A percentile compares a stretch with the other conserved stretches of the same genome.
Conservation (phyloP, 2,113 vertebrate genomes). For the Melanerpes formicivorus region DNA sequence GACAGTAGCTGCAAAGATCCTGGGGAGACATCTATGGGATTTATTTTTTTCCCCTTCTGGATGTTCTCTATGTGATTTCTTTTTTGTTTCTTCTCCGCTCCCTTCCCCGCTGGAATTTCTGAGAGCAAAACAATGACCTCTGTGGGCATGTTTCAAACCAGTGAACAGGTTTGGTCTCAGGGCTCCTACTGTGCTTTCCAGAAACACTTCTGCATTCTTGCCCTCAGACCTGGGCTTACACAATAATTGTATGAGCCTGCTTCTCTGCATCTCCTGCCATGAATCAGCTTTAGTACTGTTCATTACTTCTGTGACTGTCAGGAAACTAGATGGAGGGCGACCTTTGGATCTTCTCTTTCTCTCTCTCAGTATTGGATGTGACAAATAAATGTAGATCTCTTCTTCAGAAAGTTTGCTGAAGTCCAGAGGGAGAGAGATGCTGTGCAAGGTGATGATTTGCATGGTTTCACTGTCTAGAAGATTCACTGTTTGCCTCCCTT, state of each 20-base stretch:
- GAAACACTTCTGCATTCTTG: not conserved
- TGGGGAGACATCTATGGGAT: not conserved
- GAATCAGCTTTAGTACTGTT: conserved; percentile 20
- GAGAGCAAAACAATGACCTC: not conserved
- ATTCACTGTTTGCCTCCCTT: not conserved
- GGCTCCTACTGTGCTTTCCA: not conserved
- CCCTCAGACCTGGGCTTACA: not conserved
- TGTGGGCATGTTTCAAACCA: not conserved
- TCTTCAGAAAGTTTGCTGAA: not conserved
- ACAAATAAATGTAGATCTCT: conserved; percentile 3
- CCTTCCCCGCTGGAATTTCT: not conserved
- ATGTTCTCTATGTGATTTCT: not conserved
- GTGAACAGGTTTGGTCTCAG: not conserved
- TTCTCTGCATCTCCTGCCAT: conserved; percentile 14
- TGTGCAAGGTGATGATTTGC: not conserved
- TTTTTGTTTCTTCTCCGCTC: not conserved
- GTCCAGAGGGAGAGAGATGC: not conserved
- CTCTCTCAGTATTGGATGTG: not conserved
- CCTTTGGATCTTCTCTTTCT: conserved; percentile 6
- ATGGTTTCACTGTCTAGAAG: not conserved
- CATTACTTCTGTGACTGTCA: conserved; percentile 17
- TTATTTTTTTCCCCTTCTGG: not conserved
- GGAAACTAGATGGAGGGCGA: not conserved
- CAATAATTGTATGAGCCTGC: not conserved
- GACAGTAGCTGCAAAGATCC: not conserved